Conservation (phyloP, 2,888 invertebrate genomes). For the Hecatera dysodea region DNA sequence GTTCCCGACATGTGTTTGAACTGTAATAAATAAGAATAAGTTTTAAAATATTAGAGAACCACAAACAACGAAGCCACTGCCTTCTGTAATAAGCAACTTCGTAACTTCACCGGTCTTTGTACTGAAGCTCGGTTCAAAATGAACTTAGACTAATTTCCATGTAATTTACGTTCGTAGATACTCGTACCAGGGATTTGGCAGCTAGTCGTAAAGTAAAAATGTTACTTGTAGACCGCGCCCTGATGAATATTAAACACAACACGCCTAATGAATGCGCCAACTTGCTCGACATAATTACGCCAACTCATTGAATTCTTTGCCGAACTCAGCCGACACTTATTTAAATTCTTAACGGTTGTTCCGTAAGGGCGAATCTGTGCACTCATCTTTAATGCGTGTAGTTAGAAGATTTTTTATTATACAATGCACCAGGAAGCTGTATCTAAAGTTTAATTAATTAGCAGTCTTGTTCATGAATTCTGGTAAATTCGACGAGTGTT, state of each 20-base stretch:
- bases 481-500: conserved; percentile 10
- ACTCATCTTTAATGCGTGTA: conserved; percentile 39
- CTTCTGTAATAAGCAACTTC: conserved; percentile 69
- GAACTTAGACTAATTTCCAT: conserved; percentile 83
- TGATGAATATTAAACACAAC: conserved; percentile 87
- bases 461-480: conserved; percentile 8
- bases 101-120: conserved; percentile 69
- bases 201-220: conserved; percentile 78
- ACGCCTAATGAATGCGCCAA: conserved; percentile 83
- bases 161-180: conserved; percentile 79
- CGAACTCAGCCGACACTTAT: conserved; percentile 76
- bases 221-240: conserved; percentile 74
- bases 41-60: conserved; percentile 38
- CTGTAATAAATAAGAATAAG: conserved; percentile 29
- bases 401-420: conserved; percentile 26
- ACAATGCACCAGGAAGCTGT: conserved; percentile 10
- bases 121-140: conserved; percentile 70
- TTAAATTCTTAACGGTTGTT: conserved; percentile 77
- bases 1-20: background rate
- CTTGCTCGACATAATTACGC: conserved; percentile 84
- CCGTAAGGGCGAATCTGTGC: conserved; percentile 61
- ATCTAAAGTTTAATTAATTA: conserved; percentile 42
- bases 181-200: conserved; percentile 71
- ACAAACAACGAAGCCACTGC: conserved; percentile 40
- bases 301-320: conserved; percentile 85